Base-by-base conservation (phyloP, 2,888 invertebrate genomes). In the Drosophila peninsularis region DNA sequence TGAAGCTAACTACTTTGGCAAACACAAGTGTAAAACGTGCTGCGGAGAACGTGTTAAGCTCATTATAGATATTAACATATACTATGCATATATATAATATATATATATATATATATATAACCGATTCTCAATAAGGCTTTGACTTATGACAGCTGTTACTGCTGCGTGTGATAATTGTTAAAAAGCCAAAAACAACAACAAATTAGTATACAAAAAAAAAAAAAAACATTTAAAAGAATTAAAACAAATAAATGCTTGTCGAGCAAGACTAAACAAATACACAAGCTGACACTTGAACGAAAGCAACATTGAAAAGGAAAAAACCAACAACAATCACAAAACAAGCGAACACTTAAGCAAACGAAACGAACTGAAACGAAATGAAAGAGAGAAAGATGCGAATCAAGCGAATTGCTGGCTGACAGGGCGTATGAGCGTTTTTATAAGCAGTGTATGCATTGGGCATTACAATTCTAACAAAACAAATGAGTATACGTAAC, bases 301-400 rank as follows among this genome's bases (percentile, higher is more conserved):
- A 71, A 68, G 65, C 56, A 73, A 62, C 53, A 75, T 62, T 60
- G 39, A 63, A 64, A 49, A 56, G 52, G 53, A 63, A 73, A 71
- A 55, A 45, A 44, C 57, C 21, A 30, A 34, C 52, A 63, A 52
- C 44, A 62, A 21, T 7, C 14, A 39, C 19, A 52, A 11, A 41
- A 58, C 37, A 52, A 66, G 42, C 67, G 75, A 86, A 84, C 87
- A 83, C 77, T 81, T 86, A 84, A 84, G 47, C 84, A 86, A 86
- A 86, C 77, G 70, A 61, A 74, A 60, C 52, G 54, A 72, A 62
- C 66, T 69, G 41, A 64, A 82, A 61, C 42, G 63, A 62, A 61
- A 64, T 54, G 45, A 65, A 57, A 71, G 30, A 58, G 73, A 62
- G 53, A 53, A 62, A 68, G 62, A 60, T 49, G 58, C 21, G 62